Conservation (phyloP, 2,113 vertebrate species). For the Odobenus rosmarus region DNA sequence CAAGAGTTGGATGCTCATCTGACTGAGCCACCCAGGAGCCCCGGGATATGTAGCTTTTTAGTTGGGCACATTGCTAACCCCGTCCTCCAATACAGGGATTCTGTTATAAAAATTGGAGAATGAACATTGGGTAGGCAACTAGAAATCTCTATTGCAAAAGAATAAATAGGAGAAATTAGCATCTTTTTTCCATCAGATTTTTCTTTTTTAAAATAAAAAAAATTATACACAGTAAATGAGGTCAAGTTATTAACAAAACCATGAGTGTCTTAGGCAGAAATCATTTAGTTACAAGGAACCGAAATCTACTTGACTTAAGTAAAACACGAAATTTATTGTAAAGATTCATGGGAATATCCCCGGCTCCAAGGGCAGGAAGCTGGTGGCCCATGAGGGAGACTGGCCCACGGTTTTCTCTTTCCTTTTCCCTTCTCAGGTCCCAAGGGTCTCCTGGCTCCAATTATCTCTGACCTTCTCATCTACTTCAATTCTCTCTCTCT, state of each 20-base stretch:
- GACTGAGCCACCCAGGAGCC: not conserved
- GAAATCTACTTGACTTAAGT: conserved; percentile 5
- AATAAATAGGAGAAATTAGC: conserved; percentile 35
- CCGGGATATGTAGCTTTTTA: not conserved
- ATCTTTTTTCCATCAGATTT: conserved; percentile 51
- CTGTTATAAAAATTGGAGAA: not conserved
- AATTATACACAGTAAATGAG: conserved; percentile 55
- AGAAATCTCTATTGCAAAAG: not conserved
- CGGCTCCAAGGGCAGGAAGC: not conserved
- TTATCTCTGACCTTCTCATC: not conserved
- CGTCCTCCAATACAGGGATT: not conserved
- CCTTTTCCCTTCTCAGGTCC: not conserved
- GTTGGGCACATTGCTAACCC: not conserved
- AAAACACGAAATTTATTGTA: not conserved
- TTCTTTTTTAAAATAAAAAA: conserved; percentile 10
- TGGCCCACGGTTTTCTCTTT: not conserved
- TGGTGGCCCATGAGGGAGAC: fast-evolving
- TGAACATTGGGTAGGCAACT: not conserved
- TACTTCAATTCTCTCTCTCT: not conserved
- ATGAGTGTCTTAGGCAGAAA: not conserved
- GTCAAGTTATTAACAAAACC: conserved; percentile 56
- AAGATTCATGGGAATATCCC: not conserved
- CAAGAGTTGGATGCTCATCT: not conserved
- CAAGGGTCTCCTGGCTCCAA: not conserved
- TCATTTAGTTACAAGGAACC: not conserved